Evolutionary conservation across 2,888 invertebrate species (phyloP).

Genomic region (Ypsolopha scabrella): DNA sequence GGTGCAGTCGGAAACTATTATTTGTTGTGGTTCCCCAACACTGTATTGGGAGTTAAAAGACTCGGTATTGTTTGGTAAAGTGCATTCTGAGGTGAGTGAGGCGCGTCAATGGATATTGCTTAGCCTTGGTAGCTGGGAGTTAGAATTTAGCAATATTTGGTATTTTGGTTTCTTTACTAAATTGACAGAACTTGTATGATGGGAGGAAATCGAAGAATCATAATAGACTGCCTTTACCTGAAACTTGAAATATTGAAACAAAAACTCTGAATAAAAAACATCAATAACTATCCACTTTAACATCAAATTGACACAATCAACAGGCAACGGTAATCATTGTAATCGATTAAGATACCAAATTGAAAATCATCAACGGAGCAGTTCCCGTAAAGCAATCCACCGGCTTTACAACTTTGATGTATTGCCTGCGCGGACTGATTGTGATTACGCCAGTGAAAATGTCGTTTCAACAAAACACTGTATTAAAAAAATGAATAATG

Average conservation of each 20-base stretch:
- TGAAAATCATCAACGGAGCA: slow-evolving; percentile 50
- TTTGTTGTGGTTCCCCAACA: slow-evolving; percentile 58
- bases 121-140: no score
- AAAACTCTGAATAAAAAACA: neutral
- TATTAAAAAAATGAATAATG: slow-evolving; percentile 70
- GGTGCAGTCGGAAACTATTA: slow-evolving; percentile 58
- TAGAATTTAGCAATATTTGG: no score
- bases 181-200: no score
- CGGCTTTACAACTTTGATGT: slow-evolving; percentile 55
- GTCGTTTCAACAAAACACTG: slow-evolving; percentile 67
- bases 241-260: no score
- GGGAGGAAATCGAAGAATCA: no score
- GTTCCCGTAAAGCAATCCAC: slow-evolving; percentile 42
- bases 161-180: no score
- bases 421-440: slow-evolving; percentile 51
- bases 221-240: no score
- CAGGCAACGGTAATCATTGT: neutral
- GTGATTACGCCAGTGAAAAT: slow-evolving; percentile 67
- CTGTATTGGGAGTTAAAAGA: slow-evolving; percentile 48
- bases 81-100: neutral
- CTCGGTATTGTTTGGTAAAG: slow-evolving; percentile 40
- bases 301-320: slow-evolving; percentile 17
- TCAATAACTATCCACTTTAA: slow-evolving; percentile 14
- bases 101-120: no score
- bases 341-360: slow-evolving; percentile 53